Evolutionary conservation across 2,888 invertebrate species (phyloP), one percentile per base, ranked within the genome.

Genomic region (Polydrusus cervinus): DNA sequence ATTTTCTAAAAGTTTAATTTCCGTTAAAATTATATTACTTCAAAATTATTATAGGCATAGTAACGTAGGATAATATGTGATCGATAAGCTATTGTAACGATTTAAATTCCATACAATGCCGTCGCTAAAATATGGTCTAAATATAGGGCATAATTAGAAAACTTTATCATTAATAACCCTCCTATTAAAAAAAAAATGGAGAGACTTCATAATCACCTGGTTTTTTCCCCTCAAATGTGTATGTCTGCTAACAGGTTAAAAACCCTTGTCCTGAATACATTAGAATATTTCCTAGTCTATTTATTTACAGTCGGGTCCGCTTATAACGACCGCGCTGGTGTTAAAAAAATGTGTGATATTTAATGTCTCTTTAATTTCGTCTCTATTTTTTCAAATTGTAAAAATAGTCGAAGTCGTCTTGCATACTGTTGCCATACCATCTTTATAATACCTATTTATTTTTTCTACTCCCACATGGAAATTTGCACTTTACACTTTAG

Each of bases 201-300:
- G 14, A 67, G 16, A 34, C 51, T 76, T 80, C 80, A 82, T 83
- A 83, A 83, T 84, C 83, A 83, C 82, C 84, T 81, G 16, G 47
- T 47, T 47, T n/a, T 8, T 16, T 47, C 16, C 16, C 3, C 6
- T 2, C 16, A 0, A 47, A 47, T 1, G n/a, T 43, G 11, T 43
- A 43, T 47, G 47, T 47, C 16, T 47, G 47, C 6, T 16, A 47
- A 16, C 47, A 47, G 14, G 6, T 47, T 16, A 16, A 47, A 47
- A 47, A 6, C 11, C 43, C n/a, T 16, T 47, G 14, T 16, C 43
- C 13, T 43, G 1, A 43, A 43, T 43, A 43, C 13, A 43, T 25
- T 25, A 3, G 25, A 25, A 25, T 25, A 25, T n/a, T n/a, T 43
- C n/a, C 3, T 43, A 3, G 6, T 43, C 34, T 25, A 34, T 34